These are phyloP conservation scores for Aphodius sticticus DNA, from an alignment of 2,888 invertebrate genomes.

Conservation along the genomic window DNA sequence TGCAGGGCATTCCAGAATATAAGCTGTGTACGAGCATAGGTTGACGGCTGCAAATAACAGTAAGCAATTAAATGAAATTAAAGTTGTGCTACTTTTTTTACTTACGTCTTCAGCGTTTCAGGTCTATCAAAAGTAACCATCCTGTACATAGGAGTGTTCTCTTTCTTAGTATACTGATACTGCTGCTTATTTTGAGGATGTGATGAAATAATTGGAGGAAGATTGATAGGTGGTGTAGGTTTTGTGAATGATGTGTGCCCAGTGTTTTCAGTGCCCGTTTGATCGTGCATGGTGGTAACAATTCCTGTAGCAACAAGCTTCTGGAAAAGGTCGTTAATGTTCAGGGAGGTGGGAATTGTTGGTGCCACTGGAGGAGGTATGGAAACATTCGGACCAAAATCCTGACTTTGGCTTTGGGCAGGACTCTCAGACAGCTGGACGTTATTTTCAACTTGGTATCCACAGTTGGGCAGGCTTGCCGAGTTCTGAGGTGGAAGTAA, in stretches of 20 bases:
- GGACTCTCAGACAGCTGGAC: slow-evolving; percentile 37
- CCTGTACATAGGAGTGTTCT: slow-evolving; percentile 59
- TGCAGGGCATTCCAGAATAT: slow-evolving; percentile 94
- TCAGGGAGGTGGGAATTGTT: slow-evolving; percentile 57
- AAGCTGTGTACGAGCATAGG: slow-evolving; percentile 73
- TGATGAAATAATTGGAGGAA: slow-evolving; percentile 11
- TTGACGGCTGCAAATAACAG: slow-evolving; percentile 68
- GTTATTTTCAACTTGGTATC: slow-evolving; percentile 64
- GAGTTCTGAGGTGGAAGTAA: slow-evolving; percentile 60
- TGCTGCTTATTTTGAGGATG: neutral
- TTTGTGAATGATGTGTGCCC: neutral
- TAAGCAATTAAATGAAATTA: neutral
- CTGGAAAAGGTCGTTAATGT: slow-evolving; percentile 85
- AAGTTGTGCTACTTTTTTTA: neutral
- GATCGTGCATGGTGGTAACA: slow-evolving; percentile 59
- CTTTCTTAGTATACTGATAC: slow-evolving; percentile 12
- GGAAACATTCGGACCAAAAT: neutral
- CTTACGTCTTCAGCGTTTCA: slow-evolving; percentile 78
- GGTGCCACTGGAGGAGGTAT: slow-evolving; percentile 49
- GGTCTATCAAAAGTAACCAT: slow-evolving; percentile 73
- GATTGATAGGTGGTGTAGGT: slow-evolving; percentile 14
- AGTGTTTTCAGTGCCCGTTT: slow-evolving; percentile 23
- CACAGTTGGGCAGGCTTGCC: slow-evolving; percentile 59
- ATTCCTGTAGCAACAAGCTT: slow-evolving; percentile 88
- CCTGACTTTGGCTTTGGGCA: slow-evolving; percentile 13